phyloP scores from a whole-genome alignment of 2,113 vertebrate species.

The Progne subis region DNA sequence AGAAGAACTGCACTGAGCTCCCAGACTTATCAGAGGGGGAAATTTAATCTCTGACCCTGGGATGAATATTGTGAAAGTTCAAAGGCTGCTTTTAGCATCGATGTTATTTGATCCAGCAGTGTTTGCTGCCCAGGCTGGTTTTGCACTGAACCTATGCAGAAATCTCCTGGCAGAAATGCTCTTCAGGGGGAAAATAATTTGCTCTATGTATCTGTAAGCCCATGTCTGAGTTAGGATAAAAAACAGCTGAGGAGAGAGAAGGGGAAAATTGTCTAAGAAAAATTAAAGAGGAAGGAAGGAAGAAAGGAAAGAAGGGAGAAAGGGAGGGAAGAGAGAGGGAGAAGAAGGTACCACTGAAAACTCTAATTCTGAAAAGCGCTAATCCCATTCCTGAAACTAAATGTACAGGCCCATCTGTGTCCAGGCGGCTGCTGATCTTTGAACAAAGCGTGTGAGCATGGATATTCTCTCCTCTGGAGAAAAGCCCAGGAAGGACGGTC shows the following conservation, averaged over 20 bases:
- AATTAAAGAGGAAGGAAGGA: neutral
- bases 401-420: neutral
- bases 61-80: constrained; percentile 46
- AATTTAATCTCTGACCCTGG: constrained; percentile 52
- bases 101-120: neutral
- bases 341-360: neutral
- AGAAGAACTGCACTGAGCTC: neutral
- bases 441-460: neutral
- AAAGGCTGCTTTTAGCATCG: constrained; percentile 62
- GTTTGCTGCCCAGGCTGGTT: constrained; percentile 10
- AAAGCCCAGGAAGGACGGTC: neutral
- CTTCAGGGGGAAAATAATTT: neutral
- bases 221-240: neutral
- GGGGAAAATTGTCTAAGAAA: neutral
- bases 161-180: constrained; percentile 11
- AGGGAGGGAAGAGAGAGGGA: neutral
- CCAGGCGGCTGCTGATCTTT: neutral
- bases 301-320: neutral
- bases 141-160: neutral
- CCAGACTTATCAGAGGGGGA: neutral
- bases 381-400: neutral
- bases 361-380: neutral
- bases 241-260: neutral
- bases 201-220: neutral
- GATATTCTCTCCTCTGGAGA: neutral